These are phyloP conservation scores for Paedocypris micromegethes DNA, from an alignment of 2,797 vertebrate species.

Conservation along the genomic window DNA sequence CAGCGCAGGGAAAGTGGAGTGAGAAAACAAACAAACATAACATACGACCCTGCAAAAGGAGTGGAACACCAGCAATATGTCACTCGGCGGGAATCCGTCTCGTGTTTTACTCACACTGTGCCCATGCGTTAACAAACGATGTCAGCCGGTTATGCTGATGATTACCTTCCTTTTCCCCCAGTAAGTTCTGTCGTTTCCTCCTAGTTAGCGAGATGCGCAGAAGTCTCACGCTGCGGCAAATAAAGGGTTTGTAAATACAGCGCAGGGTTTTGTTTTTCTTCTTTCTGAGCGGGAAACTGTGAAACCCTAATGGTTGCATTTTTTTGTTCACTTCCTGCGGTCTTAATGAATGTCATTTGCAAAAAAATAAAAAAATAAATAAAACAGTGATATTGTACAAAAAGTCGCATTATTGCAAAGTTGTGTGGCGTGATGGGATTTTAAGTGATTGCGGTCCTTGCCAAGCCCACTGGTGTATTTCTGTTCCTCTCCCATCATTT, in stretches of 20 bases:
- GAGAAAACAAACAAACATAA: conserved; percentile 31
- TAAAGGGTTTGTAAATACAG: too few species aligned
- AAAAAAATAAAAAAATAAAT: too few species aligned
- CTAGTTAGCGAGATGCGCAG: not conserved
- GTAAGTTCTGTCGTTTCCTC: not conserved
- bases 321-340: too few species aligned
- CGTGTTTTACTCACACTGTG: conserved; percentile 38
- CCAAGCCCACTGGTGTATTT: not conserved
- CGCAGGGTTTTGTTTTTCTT: too few species aligned
- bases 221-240: conserved; percentile 1
- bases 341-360: too few species aligned
- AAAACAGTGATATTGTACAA: not conserved
- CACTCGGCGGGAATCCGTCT: conserved; percentile 21
- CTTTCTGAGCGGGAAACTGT: too few species aligned
- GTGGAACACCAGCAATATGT: conserved; percentile 34
- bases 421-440: conserved; percentile 22
- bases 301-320: too few species aligned
- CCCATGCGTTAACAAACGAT: conserved; percentile 22
- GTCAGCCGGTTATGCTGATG: conserved; percentile 8
- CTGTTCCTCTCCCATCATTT: conserved; percentile 10
- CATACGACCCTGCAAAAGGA: conserved; percentile 24
- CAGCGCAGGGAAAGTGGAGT: conserved; percentile 9
- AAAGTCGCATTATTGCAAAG: not conserved
- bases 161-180: not conserved
- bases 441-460: conserved; percentile 24